Base-by-base conservation (phyloP, 2,797 vertebrate species). In the Spatula clypeata region DNA sequence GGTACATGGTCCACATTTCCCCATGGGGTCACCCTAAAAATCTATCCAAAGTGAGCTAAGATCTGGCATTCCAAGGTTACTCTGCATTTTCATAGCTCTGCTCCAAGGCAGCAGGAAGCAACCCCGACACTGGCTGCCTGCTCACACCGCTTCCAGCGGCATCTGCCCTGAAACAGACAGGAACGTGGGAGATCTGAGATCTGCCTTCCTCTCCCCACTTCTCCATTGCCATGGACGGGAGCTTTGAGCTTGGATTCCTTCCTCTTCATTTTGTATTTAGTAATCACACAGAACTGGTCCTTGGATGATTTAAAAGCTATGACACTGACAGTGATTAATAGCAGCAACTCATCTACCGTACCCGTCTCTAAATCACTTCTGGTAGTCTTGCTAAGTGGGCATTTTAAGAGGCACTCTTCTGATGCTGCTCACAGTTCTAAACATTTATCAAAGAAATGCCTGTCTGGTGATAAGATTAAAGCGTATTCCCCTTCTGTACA, bases 91-190 rank as follows among this genome's bases (percentile, higher is more conserved):
- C 44, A 44, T 5, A 36, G 69, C 36, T 51, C 27, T 1, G 1
- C 19, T 31, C 34, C 15, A 6, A 4, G 14, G 4, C 65, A 51
- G 4, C 31, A 31, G 53, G 49, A 47, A 40, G 44, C 60, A n/a
- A 13, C 31, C 16, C 1, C 34, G 2, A 7, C 24, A 6, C 29
- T 6, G 34, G 16, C 1, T 10, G 13, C 64, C 8, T 0, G 8
- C 29, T 11, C 15, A 24, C 1, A 29, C n/a, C 14, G 2, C 7
- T 21, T 32, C 69, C 45, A 53, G 27, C 15, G 5, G 61, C 76
- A 18, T 21, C 61, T 4, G 40, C 31, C 5, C 86, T 11, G 7
- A 18, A 55, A 21, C 3, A 7, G 19, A 34, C 13, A 13, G n/a
- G 11, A 61, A 36, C 6, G 38, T 0, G 3, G 55, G 36, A 49